Evolutionary conservation across 2,797 vertebrate species (phyloP), one percentile per base, ranked within the genome.

Genomic region (Spheniscus humboldti): DNA sequence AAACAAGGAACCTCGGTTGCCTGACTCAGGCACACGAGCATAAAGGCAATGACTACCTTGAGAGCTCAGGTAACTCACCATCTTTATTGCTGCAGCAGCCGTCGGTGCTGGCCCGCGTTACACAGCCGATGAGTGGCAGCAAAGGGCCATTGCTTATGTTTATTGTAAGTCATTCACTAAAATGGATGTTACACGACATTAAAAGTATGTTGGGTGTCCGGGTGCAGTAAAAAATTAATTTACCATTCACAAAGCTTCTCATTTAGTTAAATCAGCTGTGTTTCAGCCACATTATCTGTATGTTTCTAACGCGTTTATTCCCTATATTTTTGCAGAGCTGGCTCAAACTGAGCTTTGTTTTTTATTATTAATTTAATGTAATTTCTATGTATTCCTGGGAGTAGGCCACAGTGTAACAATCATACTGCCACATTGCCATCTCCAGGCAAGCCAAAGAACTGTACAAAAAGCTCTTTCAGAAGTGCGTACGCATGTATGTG

Each of bases 151-250:
- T 33, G 55, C 74, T 92, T 6, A 0, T n/a, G n/a, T 55, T 93
- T 63, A 5, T 1, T 75, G 33, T 9, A 22, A 87, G 20, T 23
- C 83, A 43, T 77, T 92, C 77, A 6, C 77, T 14, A 4, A 80
- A 94, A 37, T 27, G 88, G 56, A 30, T 82, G 72, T 63, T 67
- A 75, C 66, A 74, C 2, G 23, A 52, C 82, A 47, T 66, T 69
- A 39, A 48, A 88, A 86, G 37, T 17, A 50, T 18, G 27, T 62
- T 62, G 71, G 76, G 68, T 78, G 69, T 24, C 67, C 6, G 9
- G 67, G 67, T 62, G 72, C 88, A 94, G 85, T 92, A 88, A 96
- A 94, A 94, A 96, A 79, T 96, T 94, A 94, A 97, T 97, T 96
- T 92, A 30, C 91, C 88, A 72, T 94, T 86, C 94, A 52, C 78